These are phyloP conservation scores for Unio delphinus DNA, from an alignment of 2,888 invertebrate genomes.

Conservation along the genomic window DNA sequence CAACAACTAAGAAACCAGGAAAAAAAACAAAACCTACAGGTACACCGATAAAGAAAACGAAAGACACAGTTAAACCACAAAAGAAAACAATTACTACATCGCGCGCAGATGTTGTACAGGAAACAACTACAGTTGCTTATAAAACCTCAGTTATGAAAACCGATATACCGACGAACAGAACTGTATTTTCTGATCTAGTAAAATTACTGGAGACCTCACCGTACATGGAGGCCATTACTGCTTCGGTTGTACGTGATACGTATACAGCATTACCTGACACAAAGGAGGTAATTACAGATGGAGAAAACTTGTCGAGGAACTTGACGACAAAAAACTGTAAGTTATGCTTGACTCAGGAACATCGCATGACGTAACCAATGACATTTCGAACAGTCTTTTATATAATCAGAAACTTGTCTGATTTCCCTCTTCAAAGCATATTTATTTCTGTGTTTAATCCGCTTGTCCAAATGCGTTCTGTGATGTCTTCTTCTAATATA, in stretches of 20 bases:
- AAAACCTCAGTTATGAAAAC: not conserved
- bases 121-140: constrained; percentile 3
- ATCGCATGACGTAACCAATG: too few species aligned
- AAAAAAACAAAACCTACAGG: not conserved
- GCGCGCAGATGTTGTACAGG: constrained; percentile 6
- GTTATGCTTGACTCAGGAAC: too few species aligned
- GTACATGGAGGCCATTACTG: not conserved
- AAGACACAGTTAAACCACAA: constrained; percentile 1
- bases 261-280: not conserved
- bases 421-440: too few species aligned
- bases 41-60: constrained; percentile 1
- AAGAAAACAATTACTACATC: constrained; percentile 1
- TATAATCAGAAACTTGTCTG: too few species aligned
- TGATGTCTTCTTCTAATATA: too few species aligned
- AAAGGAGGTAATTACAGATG: constrained; percentile 4
- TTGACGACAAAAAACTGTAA: too few species aligned
- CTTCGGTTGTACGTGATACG: not conserved
- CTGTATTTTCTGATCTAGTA: not conserved
- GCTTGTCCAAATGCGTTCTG: too few species aligned
- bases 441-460: too few species aligned
- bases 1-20: not conserved
- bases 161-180: not conserved
- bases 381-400: too few species aligned
- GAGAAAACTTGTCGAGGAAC: not conserved
- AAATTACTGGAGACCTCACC: too few species aligned